Evolutionary conservation across 2,113 vertebrate genomes (phyloP).

Genomic region (Dicerorhinus sumatrensis): DNA sequence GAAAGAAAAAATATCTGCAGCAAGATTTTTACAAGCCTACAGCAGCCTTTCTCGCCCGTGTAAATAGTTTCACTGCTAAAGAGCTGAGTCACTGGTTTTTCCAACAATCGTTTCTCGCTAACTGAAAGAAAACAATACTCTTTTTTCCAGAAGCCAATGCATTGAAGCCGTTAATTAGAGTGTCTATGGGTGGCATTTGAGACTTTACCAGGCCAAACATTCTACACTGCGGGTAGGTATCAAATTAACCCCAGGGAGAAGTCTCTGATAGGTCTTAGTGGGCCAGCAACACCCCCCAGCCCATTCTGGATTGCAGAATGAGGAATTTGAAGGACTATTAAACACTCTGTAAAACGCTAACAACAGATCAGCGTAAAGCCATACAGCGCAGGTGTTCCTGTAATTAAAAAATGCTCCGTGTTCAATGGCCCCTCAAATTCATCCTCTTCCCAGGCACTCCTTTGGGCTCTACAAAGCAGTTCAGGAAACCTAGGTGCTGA

Average conservation of each 20-base stretch:
- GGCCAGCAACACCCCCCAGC: conserved; percentile 73
- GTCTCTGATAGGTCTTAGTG: conserved; percentile 67
- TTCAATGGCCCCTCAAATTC: conserved; percentile 85
- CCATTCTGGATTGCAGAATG: conserved; percentile 80
- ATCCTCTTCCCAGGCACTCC: conserved; percentile 65
- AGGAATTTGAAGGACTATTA: conserved; percentile 88
- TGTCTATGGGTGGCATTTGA: conserved; percentile 66
- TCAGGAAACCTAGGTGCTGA: conserved; percentile 67
- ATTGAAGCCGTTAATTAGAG: conserved; percentile 68
- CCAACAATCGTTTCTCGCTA: conserved; percentile 67
- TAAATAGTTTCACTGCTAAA: conserved; percentile 68
- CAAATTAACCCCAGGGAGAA: conserved; percentile 71
- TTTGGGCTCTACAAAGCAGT: conserved; percentile 61
- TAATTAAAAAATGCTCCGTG: conserved; percentile 86
- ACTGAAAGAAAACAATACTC: conserved; percentile 69
- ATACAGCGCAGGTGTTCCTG: conserved; percentile 86
- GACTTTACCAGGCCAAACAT: conserved; percentile 55
- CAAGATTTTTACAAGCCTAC: conserved; percentile 60
- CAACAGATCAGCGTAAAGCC: conserved; percentile 85
- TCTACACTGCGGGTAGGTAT: background rate
- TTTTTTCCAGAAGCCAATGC: conserved; percentile 42
- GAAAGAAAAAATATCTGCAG: background rate
- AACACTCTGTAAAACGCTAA: conserved; percentile 83
- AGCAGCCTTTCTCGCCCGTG: conserved; percentile 39
- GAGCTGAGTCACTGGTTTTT: conserved; percentile 71